Base-by-base conservation (phyloP, 2,888 invertebrate genomes). In the Diarsia brunnea region DNA sequence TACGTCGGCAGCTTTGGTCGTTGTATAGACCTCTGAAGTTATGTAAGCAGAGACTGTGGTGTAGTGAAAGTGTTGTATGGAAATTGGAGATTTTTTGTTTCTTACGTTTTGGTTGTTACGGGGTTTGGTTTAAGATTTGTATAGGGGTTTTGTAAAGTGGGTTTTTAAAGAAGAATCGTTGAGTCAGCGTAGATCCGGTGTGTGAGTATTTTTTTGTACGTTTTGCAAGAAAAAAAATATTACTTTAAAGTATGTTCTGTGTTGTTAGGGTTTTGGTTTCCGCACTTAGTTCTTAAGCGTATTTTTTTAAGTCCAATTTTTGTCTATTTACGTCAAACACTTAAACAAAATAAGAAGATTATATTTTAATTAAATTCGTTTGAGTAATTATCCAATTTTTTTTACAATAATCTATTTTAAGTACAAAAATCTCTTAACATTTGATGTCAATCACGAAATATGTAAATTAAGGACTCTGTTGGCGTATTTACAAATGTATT, bases 1-100 rank as follows among this genome's bases (percentile, higher is more conserved):
- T 66, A 31, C 86, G 83, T 83, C 58, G 70, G 58, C 21, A 53
- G 65, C 73, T 73, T 69, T 82, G 65, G 83, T 69, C 83, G 83
- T 31, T 65, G 7, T 71, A 24, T 0, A 58, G 73, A 78, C 78
- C 73, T 82, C 71, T 31, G 69, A 77, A 55, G 53, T 83, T 82
- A 78, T 66, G 27, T 85, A 71, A 82, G 21, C 16, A 24, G 2
- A 69, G 45, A 12, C 5, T 14, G 45, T 72, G 38, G 55, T 67
- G 11, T 16, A 73, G 84, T 86, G 84, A 84, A 86, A 84, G 84
- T 84, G 69, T 24, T 45, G 16, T 77, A 73, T 83, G 73, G 69
- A 82, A 58, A 85, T 85, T 68, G 3, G 16, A 70, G 49, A 0
- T 38, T 49, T 65, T 53, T 38, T 45, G 14, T 61, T 53, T 12